These are phyloP conservation scores for Exephanes ischioxanthus DNA, from an alignment of 2,888 invertebrate species.

Conservation along the genomic window DNA sequence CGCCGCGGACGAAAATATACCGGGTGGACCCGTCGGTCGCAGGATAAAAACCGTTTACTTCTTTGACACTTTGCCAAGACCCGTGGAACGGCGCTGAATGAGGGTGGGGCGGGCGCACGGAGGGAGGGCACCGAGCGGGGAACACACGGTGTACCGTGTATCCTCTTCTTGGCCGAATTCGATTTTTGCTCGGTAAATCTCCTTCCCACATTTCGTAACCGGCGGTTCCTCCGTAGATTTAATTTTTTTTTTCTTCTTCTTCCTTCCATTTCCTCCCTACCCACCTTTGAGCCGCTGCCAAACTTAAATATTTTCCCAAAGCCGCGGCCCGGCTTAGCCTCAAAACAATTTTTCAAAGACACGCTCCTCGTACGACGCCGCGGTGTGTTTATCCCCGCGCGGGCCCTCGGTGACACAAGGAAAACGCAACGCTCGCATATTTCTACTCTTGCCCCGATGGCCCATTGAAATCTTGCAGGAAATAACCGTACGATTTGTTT, in stretches of 20 bases:
- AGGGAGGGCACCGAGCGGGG: neutral
- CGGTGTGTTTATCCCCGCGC: neutral
- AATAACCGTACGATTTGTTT: neutral
- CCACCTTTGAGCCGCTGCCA: slow-evolving; percentile 61
- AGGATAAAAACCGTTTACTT: slow-evolving; percentile 63
- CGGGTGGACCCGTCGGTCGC: neutral
- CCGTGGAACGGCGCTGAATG: slow-evolving; percentile 28
- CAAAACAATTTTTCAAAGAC: slow-evolving; percentile 65
- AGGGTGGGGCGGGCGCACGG: slow-evolving; percentile 15
- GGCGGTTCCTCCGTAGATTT: slow-evolving; percentile 24
- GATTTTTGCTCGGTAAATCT: slow-evolving; percentile 61
- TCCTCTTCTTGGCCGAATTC: slow-evolving; percentile 30
- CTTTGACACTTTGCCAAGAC: slow-evolving; percentile 62
- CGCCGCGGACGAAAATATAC: slow-evolving; percentile 9
- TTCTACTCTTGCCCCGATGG: slow-evolving; percentile 18
- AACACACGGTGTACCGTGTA: slow-evolving; percentile 19
- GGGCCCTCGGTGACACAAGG: neutral
- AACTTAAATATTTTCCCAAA: slow-evolving; percentile 62
- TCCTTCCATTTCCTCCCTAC: slow-evolving; percentile 11
- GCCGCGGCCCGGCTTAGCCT: slow-evolving; percentile 49
- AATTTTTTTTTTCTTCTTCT: slow-evolving; percentile 12
- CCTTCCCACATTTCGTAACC: slow-evolving; percentile 39
- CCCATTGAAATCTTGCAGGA: neutral
- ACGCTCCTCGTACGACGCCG: slow-evolving; percentile 22
- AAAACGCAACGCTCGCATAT: neutral